Evolutionary conservation across 2,888 invertebrate genomes (phyloP).

Genomic region (Cerceris rybyensis): DNA sequence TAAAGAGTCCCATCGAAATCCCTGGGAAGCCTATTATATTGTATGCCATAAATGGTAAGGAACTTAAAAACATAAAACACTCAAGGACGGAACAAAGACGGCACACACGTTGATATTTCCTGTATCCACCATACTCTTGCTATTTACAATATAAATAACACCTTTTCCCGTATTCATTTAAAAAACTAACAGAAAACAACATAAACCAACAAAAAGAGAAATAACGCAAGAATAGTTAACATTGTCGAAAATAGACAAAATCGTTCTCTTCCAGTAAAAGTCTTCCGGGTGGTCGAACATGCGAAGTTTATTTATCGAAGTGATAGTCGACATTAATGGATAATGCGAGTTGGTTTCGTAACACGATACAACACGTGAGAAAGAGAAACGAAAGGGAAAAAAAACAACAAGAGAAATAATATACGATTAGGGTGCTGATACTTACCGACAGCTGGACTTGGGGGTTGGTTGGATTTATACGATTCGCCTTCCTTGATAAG

Average conservation of each 20-base stretch:
- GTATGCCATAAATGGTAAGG: slow-evolving; percentile 66
- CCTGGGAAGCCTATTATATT: slow-evolving; percentile 83
- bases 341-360: slow-evolving; percentile 23
- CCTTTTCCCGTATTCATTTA: not conserved
- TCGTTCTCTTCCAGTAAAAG: no score
- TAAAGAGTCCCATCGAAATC: slow-evolving; percentile 83
- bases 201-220: not conserved
- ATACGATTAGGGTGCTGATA: slow-evolving; percentile 39
- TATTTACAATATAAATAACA: not conserved
- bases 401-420: slow-evolving; percentile 33
- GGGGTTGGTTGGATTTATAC: slow-evolving; percentile 78
- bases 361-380: slow-evolving; percentile 37
- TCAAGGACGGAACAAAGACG: slow-evolving; percentile 75
- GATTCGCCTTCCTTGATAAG: slow-evolving; percentile 87
- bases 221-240: no score
- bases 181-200: not conserved
- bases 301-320: not conserved
- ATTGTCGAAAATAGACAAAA: no score
- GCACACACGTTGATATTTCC: slow-evolving; percentile 64
- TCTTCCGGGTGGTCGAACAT: not conserved
- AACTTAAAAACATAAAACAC: slow-evolving; percentile 72
- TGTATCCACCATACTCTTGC: slow-evolving; percentile 1
- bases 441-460: slow-evolving; percentile 80
- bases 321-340: slow-evolving; percentile 22
- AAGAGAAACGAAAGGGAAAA: slow-evolving; percentile 16